Base-by-base conservation (phyloP, 2,113 vertebrate genomes). In the Festucalex cinctus region DNA sequence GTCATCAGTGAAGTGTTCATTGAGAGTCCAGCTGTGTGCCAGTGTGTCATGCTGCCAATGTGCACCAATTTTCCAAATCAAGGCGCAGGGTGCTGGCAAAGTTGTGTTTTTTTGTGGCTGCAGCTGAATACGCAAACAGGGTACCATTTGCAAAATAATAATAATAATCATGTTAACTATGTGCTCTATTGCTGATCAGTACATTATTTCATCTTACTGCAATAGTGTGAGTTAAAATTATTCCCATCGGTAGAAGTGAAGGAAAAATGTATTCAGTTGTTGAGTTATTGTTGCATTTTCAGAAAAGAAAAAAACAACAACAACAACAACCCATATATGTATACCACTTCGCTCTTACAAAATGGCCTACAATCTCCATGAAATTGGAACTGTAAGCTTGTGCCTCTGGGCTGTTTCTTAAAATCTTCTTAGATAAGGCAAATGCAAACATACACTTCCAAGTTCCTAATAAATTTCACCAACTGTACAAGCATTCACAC, bases 1-100 rank as follows among this genome's bases (percentile, higher is more conserved):
- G 13, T 56, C 71, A 77, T 78, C 71, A 81, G 61, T 62, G 49
- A 41, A 51, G 20, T 59, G 69, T 75, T 78, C 73, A 72, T 68
- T 72, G 13, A 36, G 20, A 73, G 53, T 65, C 44, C 41, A 41
- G 69, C 56, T 76, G 68, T 58, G 62, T 65, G 69, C 77, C 49
- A 59, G 39, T 71, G 53, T 46, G 53, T 73, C 3, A 69, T 39
- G 43, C 37, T 74, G 66, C 68, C 58, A 72, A 79, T 66, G 39
- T 57, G 13, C 4, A 5, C 73, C 68, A 60, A 68, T 78, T 75
- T 83, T 7, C 17, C 14, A 39, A 73, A 69, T 72, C 57, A 73
- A 65, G 49, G 41, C 49, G 1, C 43, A 63, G 28, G 77, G 24
- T 77, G 1, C 26, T 78, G 58, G 51, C 6, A 3, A 44, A 58